phyloP scores from a whole-genome alignment of 1,140 invertebrate species.

The honey bee (Apis mellifera) region Amel_HAv3.1 CM009940.2:8232001-8232500 shows the following conservation, averaged over 20 bases:
- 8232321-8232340: background rate
- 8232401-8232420: slow-evolving; percentile 26
- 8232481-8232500: no score
- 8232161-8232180: slow-evolving; percentile 47
- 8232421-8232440: background rate
- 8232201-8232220: slow-evolving; percentile 66
- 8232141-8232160: slow-evolving; percentile 51
- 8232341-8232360: background rate
- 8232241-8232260: slow-evolving; percentile 73
- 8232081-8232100: background rate
- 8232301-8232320: slow-evolving; percentile 12
- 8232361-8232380: slow-evolving; percentile 42
- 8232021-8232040: background rate
- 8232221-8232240: slow-evolving; percentile 68
- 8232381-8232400: slow-evolving; percentile 34
- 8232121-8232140: slow-evolving; percentile 25
- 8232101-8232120: background rate
- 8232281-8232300: slow-evolving; percentile 56
- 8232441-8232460: background rate
- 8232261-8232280: slow-evolving; percentile 68
- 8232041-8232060: background rate
- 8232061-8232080: background rate
- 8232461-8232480: slow-evolving; percentile 7
- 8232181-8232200: slow-evolving; percentile 45
- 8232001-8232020: background rate